Conservation (phyloP, 2,113 vertebrate genomes). For the Gila orcuttii region DNA sequence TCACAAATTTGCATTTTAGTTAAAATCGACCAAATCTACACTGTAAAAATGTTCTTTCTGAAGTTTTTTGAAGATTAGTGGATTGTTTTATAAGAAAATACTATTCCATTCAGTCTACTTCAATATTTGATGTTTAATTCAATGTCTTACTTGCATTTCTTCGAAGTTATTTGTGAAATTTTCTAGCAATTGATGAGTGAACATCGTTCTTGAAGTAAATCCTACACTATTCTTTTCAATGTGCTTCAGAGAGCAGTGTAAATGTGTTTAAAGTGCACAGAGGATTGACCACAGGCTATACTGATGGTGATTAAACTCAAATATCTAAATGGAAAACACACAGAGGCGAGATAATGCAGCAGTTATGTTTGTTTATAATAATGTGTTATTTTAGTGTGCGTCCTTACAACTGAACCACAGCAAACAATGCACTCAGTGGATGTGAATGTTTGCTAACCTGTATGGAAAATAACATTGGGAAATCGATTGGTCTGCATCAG, state of each 20-base stretch:
- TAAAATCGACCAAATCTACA: not conserved
- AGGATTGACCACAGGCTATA: not conserved
- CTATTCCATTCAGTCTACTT: too few relatives aligned
- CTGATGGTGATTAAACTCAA: not conserved
- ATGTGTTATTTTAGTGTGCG: not conserved
- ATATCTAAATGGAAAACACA: constrained; percentile 1
- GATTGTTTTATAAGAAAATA: too few relatives aligned
- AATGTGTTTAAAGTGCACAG: not conserved
- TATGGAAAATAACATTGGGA: constrained; percentile 24
- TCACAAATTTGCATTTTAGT: not conserved
- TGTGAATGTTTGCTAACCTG: constrained; percentile 21
- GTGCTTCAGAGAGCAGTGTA: not conserved
- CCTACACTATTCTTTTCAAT: too few relatives aligned
- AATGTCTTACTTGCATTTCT: too few relatives aligned
- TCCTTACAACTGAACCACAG: not conserved
- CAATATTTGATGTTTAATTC: too few relatives aligned
- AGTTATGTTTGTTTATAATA: not conserved
- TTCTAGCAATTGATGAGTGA: too few relatives aligned
- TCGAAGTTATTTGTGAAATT: too few relatives aligned
- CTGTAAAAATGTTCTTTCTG: too few relatives aligned
- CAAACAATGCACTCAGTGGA: constrained; percentile 9
- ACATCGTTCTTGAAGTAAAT: too few relatives aligned
- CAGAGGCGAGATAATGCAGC: constrained; percentile 14
- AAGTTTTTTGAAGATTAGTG: too few relatives aligned
- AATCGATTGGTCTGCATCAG: constrained; percentile 6